A percentile compares a stretch with the other conserved stretches of the same genome.
Conservation (phyloP, 1,140 invertebrate species). For the Solen grandis region DNA sequence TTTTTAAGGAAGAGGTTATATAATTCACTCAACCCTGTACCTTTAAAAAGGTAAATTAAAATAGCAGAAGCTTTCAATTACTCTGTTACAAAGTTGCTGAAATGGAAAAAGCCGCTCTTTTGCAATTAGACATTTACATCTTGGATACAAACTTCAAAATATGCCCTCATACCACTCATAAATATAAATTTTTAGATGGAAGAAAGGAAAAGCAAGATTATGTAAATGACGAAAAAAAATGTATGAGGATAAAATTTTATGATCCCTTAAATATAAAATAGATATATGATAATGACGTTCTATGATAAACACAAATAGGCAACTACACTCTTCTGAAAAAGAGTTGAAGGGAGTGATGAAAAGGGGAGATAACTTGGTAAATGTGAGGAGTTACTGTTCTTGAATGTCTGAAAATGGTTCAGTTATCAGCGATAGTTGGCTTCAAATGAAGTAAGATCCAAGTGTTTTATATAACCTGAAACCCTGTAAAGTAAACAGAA, state of each 20-base stretch:
- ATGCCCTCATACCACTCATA: conserved; percentile 8
- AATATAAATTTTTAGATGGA: neutral
- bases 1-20: too few species aligned
- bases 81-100: conserved; percentile 9
- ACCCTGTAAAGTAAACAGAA: neutral
- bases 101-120: conserved; percentile 39
- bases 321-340: too few species aligned
- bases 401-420: too few species aligned
- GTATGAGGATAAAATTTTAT: neutral
- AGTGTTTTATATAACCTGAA: conserved; percentile 27
- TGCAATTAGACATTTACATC: conserved; percentile 13
- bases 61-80: conserved; percentile 22
- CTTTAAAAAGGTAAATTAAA: too few species aligned
- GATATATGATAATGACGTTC: conserved; percentile 12
- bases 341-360: too few species aligned
- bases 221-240: conserved; percentile 4
- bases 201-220: neutral
- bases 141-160: conserved; percentile 25
- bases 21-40: too few species aligned
- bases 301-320: too few species aligned
- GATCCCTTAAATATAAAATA: too few species aligned
- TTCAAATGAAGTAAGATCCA: conserved; percentile 10
- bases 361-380: too few species aligned
- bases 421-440: too few species aligned
- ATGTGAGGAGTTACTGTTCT: too few species aligned